A percentile compares a stretch with the other conserved stretches of the same genome.
phyloP scores from a whole-genome alignment of 2,888 invertebrate genomes.

The Laspeyria flexula region DNA sequence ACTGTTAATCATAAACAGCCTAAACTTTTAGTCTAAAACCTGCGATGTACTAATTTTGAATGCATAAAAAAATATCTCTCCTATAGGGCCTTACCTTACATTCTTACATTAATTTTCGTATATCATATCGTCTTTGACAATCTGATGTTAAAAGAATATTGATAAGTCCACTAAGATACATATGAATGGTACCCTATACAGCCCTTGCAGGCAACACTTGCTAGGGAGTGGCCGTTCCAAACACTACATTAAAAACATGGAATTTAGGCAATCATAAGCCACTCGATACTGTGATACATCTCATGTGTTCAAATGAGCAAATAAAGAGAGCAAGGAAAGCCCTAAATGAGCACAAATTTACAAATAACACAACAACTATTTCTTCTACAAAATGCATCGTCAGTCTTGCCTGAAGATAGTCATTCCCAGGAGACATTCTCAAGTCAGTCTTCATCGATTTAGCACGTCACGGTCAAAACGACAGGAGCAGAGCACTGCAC shows the following conservation, averaged over 20 bases:
- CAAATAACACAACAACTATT: constrained; percentile 64
- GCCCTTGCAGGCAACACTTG: constrained; percentile 69
- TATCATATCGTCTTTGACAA: constrained; percentile 84
- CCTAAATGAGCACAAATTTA: constrained; percentile 56
- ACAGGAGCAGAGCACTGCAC: constrained; percentile 42
- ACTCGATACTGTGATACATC: constrained; percentile 67
- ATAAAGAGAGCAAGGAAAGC: constrained; percentile 78
- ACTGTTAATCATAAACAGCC: constrained; percentile 58
- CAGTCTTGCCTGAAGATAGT: constrained; percentile 67
- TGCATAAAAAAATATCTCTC: constrained; percentile 85
- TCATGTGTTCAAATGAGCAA: constrained; percentile 73
- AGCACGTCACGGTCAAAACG: constrained; percentile 52
- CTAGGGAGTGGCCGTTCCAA: constrained; percentile 51
- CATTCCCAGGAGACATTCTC: constrained; percentile 59
- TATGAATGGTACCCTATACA: constrained; percentile 61
- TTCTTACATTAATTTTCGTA: constrained; percentile 81
- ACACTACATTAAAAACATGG: constrained; percentile 51
- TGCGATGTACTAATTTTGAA: constrained; percentile 79
- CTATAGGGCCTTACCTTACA: constrained; percentile 84
- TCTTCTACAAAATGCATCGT: constrained; percentile 77
- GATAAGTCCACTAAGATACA: constrained; percentile 68
- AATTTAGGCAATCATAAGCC: constrained; percentile 61
- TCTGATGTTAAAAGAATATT: constrained; percentile 72
- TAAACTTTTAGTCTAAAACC: constrained; percentile 62
- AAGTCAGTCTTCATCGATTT: constrained; percentile 71